Percentiles rank a stretch among this genome's conserved stretches.
phyloP scores from a whole-genome alignment of 2,888 invertebrate species.

The Lepetodrilus schrolli region DNA sequence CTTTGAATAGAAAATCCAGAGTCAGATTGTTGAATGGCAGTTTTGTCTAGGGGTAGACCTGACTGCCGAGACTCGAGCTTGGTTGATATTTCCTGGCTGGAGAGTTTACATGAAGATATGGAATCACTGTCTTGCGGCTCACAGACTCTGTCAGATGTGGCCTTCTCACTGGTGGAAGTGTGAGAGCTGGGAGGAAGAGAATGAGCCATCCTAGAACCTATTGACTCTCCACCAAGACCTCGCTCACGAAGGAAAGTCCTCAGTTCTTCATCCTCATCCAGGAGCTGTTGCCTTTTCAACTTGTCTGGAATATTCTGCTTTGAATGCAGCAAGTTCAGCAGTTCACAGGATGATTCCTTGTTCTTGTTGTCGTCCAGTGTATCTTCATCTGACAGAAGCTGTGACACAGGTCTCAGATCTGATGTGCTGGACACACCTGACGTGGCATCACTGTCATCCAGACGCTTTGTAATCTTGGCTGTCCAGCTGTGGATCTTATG shows the following conservation, averaged over 20 bases:
- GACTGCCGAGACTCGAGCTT: neutral
- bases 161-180: constrained; percentile 4
- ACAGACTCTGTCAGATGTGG: neutral
- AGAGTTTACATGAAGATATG: constrained; percentile 18
- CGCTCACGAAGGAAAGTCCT: constrained; percentile 53
- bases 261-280: constrained; percentile 45
- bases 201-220: constrained; percentile 60
- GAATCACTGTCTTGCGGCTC: constrained; percentile 26
- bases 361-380: constrained; percentile 34
- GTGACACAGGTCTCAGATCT: constrained; percentile 17
- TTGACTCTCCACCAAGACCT: constrained; percentile 55
- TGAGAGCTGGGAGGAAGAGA: constrained; percentile 25
- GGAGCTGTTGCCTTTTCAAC: constrained; percentile 12
- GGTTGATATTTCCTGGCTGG: constrained; percentile 24
- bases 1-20: constrained; percentile 64
- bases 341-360: constrained; percentile 27
- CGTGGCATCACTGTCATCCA: constrained; percentile 28
- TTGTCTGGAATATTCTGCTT: constrained; percentile 37
- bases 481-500: constrained; percentile 59
- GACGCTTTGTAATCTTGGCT: constrained; percentile 47
- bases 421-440: constrained; percentile 22
- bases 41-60: constrained; percentile 37
- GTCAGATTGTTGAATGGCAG: constrained; percentile 57
- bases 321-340: constrained; percentile 31
- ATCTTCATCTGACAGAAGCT: constrained; percentile 29